Conservation (phyloP, 2,797 vertebrate species). For the Steatocranus sp. region DNA sequence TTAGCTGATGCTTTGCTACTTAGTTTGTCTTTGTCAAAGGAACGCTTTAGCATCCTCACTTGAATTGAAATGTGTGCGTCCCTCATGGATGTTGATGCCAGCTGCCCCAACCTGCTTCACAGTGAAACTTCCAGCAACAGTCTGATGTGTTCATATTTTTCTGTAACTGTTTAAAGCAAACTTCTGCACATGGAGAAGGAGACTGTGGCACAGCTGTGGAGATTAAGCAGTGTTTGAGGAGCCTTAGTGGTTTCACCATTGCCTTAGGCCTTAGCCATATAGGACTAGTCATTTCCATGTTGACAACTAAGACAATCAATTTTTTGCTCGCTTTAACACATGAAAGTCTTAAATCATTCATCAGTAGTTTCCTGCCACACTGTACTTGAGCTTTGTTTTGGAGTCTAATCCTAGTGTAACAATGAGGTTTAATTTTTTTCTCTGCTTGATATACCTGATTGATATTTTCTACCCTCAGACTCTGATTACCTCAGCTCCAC, state of each 20-base stretch:
- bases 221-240: slow-evolving; percentile 32
- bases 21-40: slow-evolving; percentile 52
- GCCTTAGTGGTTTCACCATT: background rate
- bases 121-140: slow-evolving; percentile 47
- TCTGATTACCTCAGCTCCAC: slow-evolving; percentile 6
- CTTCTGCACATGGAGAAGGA: slow-evolving; percentile 18
- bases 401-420: slow-evolving; percentile 30
- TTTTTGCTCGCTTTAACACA: slow-evolving; percentile 14
- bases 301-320: slow-evolving; percentile 28
- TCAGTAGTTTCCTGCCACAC: slow-evolving; percentile 4
- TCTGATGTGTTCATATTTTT: slow-evolving; percentile 46
- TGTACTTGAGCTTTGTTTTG: slow-evolving; percentile 45
- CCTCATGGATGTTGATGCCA: slow-evolving; percentile 26
- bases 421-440: slow-evolving; percentile 19
- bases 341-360: slow-evolving; percentile 15
- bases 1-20: slow-evolving; percentile 56
- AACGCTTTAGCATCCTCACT: slow-evolving; percentile 44
- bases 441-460: slow-evolving; percentile 7
- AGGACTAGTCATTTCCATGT: slow-evolving; percentile 26
- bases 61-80: slow-evolving; percentile 9
- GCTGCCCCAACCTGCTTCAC: slow-evolving; percentile 30
- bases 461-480: slow-evolving; percentile 35
- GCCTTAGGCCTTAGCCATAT: slow-evolving; percentile 13
- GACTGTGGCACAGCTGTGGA: slow-evolving; percentile 35
- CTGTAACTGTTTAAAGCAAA: slow-evolving; percentile 43